Evolutionary conservation across 2,113 vertebrate genomes (phyloP).

Genomic region (Elanus axillaris): DNA sequence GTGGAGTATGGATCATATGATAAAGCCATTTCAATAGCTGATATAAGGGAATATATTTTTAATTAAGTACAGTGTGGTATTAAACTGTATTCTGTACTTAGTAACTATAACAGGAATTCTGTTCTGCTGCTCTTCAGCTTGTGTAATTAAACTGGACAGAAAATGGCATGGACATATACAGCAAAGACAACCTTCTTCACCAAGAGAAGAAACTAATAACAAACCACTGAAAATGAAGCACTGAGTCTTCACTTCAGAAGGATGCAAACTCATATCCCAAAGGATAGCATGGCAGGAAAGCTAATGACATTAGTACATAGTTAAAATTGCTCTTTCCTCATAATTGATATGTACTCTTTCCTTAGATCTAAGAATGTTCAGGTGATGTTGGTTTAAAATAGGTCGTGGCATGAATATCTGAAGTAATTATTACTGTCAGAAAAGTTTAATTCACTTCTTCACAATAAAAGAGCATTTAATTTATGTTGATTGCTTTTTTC

Average conservation of each 20-base stretch:
- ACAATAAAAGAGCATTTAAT: slow-evolving; percentile 17
- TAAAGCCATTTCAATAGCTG: background rate
- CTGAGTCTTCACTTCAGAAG: background rate
- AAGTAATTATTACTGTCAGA: slow-evolving; percentile 18
- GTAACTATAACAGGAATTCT: background rate
- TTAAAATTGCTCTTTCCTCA: slow-evolving; percentile 12
- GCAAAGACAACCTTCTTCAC: slow-evolving; percentile 1
- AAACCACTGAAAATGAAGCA: slow-evolving; percentile 21
- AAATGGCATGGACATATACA: background rate
- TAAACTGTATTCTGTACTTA: background rate
- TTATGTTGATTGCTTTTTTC: background rate
- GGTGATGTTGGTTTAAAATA: background rate
- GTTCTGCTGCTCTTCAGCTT: background rate
- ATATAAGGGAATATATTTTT: background rate
- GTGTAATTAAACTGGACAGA: background rate
- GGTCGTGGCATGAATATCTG: background rate
- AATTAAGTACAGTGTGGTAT: background rate
- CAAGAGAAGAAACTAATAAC: background rate
- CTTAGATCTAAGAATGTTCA: background rate
- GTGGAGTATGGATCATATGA: background rate
- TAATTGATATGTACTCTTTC: background rate
- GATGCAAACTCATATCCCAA: slow-evolving; percentile 10
- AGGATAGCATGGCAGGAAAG: slow-evolving; percentile 10
- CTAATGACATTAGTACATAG: background rate
- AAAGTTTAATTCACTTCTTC: background rate